A percentile compares a stretch with the other conserved stretches of the same genome.
Conservation (phyloP, 1,140 invertebrate species). For the Thaumatotibia leucotreta region DNA sequence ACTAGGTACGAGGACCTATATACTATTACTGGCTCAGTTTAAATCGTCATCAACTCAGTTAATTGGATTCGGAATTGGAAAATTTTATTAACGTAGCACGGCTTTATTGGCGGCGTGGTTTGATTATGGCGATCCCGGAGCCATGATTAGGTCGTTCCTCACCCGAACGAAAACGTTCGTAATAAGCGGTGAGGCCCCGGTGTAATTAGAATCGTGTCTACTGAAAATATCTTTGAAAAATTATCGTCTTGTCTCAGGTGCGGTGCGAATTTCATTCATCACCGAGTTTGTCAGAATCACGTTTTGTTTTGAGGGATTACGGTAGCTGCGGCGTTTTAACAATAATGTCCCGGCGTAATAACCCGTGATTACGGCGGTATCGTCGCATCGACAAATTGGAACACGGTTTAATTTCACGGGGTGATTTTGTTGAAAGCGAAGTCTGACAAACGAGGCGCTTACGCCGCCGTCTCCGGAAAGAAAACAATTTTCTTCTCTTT, state of each 20-base stretch:
- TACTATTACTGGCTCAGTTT: not conserved
- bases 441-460: not conserved
- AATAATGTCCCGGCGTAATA: not conserved
- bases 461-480: not conserved
- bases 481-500: conserved; percentile 9
- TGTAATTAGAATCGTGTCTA: conserved; percentile 4
- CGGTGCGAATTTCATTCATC: not conserved
- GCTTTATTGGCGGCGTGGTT: not conserved
- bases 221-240: conserved; percentile 1
- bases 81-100: not conserved
- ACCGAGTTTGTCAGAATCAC: not conserved
- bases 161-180: not conserved
- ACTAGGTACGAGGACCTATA: too few species aligned
- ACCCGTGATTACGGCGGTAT: conserved; percentile 1
- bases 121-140: not conserved
- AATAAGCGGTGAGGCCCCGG: not conserved
- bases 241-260: not conserved
- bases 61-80: conserved; percentile 1
- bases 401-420: conserved; percentile 4
- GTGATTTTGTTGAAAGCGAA: conserved; percentile 1
- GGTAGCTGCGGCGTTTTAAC: not conserved
- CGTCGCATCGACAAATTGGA: conserved; percentile 6
- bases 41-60: not conserved
- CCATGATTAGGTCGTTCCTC: conserved; percentile 8
- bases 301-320: not conserved